Percentiles rank a stretch among this genome's conserved stretches.
These are phyloP conservation scores for Hirudo medicinalis DNA, from an alignment of 1,140 invertebrate species.

Conservation along the genomic window DNA sequence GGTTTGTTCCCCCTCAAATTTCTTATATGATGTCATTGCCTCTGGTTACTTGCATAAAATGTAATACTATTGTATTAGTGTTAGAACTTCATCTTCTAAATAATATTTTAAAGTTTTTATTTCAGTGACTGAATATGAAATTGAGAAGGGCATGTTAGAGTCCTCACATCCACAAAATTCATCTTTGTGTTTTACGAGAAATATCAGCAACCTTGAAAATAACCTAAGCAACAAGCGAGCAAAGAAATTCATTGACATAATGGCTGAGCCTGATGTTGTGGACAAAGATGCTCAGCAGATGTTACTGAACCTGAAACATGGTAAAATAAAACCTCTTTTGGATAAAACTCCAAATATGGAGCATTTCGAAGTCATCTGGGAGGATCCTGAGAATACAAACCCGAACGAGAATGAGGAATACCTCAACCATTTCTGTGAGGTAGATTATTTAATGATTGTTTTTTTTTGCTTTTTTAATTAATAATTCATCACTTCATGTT, in stretches of 20 bases:
- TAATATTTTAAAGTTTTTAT: neutral
- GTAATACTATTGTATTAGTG: too few relatives aligned
- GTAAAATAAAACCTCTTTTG: constrained; percentile 10
- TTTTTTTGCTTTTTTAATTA: neutral
- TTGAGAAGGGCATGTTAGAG: constrained; percentile 18
- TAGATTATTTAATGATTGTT: neutral
- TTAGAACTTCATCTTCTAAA: too few relatives aligned
- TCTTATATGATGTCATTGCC: too few relatives aligned
- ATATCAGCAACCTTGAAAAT: constrained; percentile 20
- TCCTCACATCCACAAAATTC: constrained; percentile 12
- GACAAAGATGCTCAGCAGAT: constrained; percentile 18
- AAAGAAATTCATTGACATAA: constrained; percentile 21
- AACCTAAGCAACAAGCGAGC: constrained; percentile 17
- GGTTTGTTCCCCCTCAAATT: too few relatives aligned
- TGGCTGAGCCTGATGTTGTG: neutral
- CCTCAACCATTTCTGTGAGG: constrained; percentile 71
- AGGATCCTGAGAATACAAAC: constrained; percentile 76
- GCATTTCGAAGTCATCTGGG: constrained; percentile 57
- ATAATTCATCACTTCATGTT: neutral
- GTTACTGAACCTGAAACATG: neutral
- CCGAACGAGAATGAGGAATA: constrained; percentile 80
- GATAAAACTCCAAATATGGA: constrained; percentile 9
- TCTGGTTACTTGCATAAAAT: too few relatives aligned
- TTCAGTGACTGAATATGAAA: constrained; percentile 24
- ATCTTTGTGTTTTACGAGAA: constrained; percentile 19